Evolutionary conservation across 1,140 invertebrate genomes (phyloP).

Genomic region (Scaptomyza montana): DNA sequence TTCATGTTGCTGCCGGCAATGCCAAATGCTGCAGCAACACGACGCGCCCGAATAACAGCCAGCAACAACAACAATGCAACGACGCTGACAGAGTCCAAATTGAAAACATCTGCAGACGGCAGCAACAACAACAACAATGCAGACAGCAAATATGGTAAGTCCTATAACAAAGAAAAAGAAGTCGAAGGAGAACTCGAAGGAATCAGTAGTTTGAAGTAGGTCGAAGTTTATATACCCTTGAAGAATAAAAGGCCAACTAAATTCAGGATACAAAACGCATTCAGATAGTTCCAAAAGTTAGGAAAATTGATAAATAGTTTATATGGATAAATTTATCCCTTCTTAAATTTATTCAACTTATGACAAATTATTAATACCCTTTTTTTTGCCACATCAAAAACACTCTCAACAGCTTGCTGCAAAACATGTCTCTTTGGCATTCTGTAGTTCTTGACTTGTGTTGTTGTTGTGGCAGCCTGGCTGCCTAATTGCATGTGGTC

Average conservation of each 20-base stretch:
- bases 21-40: conserved; percentile 38
- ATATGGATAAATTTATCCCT: too few relatives aligned
- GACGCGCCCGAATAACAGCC: conserved; percentile 41
- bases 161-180: conserved; percentile 46
- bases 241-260: background rate
- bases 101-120: conserved; percentile 29
- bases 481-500: conserved; percentile 79
- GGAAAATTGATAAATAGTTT: too few relatives aligned
- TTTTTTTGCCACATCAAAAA: background rate
- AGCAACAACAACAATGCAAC: conserved; percentile 14
- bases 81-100: conserved; percentile 40
- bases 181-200: background rate
- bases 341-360: too few relatives aligned
- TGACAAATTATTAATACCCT: background rate
- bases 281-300: background rate
- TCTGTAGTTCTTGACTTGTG: conserved; percentile 12
- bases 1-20: conserved; percentile 57
- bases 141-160: conserved; percentile 76
- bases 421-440: conserved; percentile 30
- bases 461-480: conserved; percentile 14
- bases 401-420: background rate
- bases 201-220: background rate
- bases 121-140: conserved; percentile 44
- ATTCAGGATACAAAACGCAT: background rate
- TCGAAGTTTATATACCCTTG: background rate